Conservation (phyloP, 2,797 vertebrate species). For the Alauda arvensis region DNA sequence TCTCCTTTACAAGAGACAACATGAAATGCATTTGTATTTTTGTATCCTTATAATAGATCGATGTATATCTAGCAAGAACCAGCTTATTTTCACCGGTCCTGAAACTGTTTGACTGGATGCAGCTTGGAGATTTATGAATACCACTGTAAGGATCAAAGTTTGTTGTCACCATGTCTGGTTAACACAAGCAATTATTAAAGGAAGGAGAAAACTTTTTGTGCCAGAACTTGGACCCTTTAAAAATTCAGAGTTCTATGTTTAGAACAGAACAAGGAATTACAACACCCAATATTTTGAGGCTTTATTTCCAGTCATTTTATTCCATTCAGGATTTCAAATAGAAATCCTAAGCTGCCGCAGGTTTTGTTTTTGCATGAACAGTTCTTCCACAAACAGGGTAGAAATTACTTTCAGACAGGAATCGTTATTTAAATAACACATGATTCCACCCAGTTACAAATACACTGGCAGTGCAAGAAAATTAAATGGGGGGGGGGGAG, state of each 20-base stretch:
- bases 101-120: background rate
- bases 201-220: background rate
- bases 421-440: constrained; percentile 42
- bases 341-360: constrained; percentile 22
- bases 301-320: constrained; percentile 43
- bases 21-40: background rate
- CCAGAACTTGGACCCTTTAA: constrained; percentile 4
- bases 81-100: background rate
- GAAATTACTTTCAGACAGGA: constrained; percentile 51
- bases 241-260: constrained; percentile 35
- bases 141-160: background rate
- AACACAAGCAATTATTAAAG: background rate
- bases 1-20: background rate
- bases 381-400: constrained; percentile 38
- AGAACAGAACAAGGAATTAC: constrained; percentile 35
- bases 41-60: background rate
- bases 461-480: constrained; percentile 2
- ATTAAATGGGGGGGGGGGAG: background rate
- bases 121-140: background rate
- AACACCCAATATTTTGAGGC: constrained; percentile 27
- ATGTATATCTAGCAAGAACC: background rate
- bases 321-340: constrained; percentile 47
- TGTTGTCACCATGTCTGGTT: background rate
- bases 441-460: constrained; percentile 22
- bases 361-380: constrained; percentile 33